Conservation (phyloP, 2,797 vertebrate species). For the Tokudaia muenninki region DNA sequence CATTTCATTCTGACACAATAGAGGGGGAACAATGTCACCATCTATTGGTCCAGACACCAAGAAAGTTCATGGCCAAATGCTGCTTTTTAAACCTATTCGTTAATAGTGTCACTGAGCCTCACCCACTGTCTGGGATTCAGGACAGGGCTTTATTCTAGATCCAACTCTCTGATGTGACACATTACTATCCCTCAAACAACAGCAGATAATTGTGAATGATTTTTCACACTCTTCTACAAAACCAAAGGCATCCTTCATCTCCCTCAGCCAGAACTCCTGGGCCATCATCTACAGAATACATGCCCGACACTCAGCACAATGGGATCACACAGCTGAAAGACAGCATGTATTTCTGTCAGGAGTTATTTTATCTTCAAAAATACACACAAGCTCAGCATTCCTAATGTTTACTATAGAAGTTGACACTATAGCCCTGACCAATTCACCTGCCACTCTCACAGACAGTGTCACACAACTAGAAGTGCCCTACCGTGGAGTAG, state of each 20-base stretch:
- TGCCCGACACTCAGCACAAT: rapidly evolving
- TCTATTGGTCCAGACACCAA: neutral
- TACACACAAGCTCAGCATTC: neutral
- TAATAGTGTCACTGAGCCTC: neutral
- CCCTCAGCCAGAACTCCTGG: neutral
- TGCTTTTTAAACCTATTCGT: neutral
- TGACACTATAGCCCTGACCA: neutral
- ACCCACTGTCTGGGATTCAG: neutral
- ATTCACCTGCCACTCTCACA: neutral
- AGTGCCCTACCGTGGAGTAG: neutral
- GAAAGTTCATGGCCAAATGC: neutral
- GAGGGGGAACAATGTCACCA: neutral
- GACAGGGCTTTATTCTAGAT: neutral
- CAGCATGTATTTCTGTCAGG: neutral
- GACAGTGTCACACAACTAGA: neutral
- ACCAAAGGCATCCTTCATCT: neutral
- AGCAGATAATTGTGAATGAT: neutral
- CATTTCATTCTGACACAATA: neutral
- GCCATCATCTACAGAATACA: neutral
- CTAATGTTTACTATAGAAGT: neutral
- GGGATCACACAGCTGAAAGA: neutral
- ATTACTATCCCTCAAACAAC: neutral
- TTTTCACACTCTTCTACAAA: neutral
- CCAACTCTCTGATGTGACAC: neutral
- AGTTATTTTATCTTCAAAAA: constrained; percentile 34